Evolutionary conservation across 2,797 vertebrate genomes (phyloP), one percentile per base, ranked within the genome.

Genomic region (Phataginus tricuspis): DNA sequence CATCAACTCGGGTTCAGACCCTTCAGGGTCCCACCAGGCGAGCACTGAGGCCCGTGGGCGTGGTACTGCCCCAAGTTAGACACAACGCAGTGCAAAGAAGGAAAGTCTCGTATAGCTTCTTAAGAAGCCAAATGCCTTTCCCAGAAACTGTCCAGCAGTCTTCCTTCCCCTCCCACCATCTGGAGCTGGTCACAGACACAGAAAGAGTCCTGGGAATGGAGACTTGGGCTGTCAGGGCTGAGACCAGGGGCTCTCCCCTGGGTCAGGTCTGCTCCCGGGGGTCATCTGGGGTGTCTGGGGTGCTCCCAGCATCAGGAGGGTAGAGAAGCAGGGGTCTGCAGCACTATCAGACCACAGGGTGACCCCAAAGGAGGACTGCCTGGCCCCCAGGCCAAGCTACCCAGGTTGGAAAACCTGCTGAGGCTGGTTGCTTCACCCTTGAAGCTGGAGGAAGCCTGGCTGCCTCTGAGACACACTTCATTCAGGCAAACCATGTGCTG

Each of bases 11-110:
- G 39, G 23, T 13, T 72, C 21, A 27, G 3, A 31, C 69, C 5
- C 0, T 0, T 14, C n/a, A 9, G 2, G 0, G 4, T 29, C 16
- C 34, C 2, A 4, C 16, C 4, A 15, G 53, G 31, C 39, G 2
- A 27, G 18, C 14, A 21, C 12, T 29, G 42, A 34, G 39, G 37
- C 6, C 53, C 3, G 0, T 7, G 12, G 21, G 21, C 29, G 0
- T 1, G 27, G 31, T 61, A 4, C 21, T 11, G 13, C 15, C 4
- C 2, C 7, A 1, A 53, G 23, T 27, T 19, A n/a, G 34, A 34
- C 11, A 7, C 59, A 27, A 75, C 49, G 66, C 37, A 37, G 12
- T 1, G 19, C 2, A 23, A 29, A 14, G 29, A 23, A 23, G 64
- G 27, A 5, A 18, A 59, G 23, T 23, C 34, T 55, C 2, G 1